Evolutionary conservation across 2,113 vertebrate genomes (phyloP), one percentile per base, ranked within the genome.

Genomic region (Polypterus senegalus): DNA sequence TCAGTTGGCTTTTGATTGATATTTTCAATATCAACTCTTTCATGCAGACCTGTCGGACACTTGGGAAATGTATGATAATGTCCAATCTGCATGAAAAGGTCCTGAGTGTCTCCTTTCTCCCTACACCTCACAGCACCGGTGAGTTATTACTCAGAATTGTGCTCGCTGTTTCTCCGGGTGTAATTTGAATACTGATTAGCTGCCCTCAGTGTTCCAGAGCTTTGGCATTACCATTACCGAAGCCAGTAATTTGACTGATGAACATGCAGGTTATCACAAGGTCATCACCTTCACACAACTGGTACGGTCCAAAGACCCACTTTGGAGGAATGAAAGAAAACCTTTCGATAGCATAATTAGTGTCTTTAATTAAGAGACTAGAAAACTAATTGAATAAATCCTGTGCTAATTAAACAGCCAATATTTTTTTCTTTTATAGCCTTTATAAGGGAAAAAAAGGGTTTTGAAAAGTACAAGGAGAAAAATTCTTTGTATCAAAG

Each of bases 171-270:
- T 78, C 83, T 79, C 80, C 75, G 79, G 73, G 85, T 88, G 84
- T 90, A 87, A 91, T 92, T 91, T 92, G 90, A 92, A 91, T 93
- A 89, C 89, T 91, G 91, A 92, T 92, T 89, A 92, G 90, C 84
- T 88, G 86, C 85, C 70, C 77, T 83, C 83, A 77, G 81, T 83
- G 87, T 88, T 89, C 89, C 84, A 71, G 86, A 88, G 88, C 84
- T 85, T 83, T 85, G 86, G 87, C 88, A 89, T 87, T 80, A 83
- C 85, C 85, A 86, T 88, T 86, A 88, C 85, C 65, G 76, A 75
- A 85, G 86, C 88, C 86, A 85, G 85, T 87, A 85, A 88, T 88
- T 83, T 90, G 86, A 91, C 85, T 85, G 80, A 90, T 86, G 86
- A 89, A 91, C 88, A 90, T 84, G 80, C 68, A 55, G 91, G 92